phyloP scores from a whole-genome alignment of 2,797 vertebrate genomes.

The Dallia pectoralis region DNA sequence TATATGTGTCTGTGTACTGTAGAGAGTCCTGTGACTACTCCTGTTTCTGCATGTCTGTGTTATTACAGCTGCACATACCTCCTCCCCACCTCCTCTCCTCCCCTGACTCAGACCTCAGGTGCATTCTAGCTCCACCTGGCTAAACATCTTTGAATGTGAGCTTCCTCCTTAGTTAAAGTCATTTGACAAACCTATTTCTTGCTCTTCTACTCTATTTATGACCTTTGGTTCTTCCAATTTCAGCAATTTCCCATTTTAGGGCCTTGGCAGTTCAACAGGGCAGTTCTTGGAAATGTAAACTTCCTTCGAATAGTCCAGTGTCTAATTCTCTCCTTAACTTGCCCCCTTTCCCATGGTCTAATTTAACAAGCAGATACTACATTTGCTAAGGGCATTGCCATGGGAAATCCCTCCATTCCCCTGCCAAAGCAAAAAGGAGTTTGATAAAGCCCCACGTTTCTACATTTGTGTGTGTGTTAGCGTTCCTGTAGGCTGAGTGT shows the following conservation, averaged over 20 bases:
- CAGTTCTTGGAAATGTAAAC: neutral
- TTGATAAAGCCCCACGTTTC: constrained; percentile 15
- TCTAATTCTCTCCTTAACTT: constrained; percentile 50
- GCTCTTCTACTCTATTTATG: neutral
- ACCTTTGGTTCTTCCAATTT: neutral
- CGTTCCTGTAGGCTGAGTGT: constrained; percentile 28
- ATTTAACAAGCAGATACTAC: neutral
- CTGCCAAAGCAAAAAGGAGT: constrained; percentile 57
- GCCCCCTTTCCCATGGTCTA: constrained; percentile 16
- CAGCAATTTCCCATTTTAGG: neutral
- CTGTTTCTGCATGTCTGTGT: constrained; percentile 59
- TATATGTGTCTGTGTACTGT: constrained; percentile 25
- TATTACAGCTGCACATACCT: constrained; percentile 66
- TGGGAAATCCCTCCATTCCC: constrained; percentile 53
- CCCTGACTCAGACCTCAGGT: constrained; percentile 66
- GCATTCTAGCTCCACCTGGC: constrained; percentile 57
- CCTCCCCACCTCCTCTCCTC: constrained; percentile 39
- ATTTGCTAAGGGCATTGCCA: constrained; percentile 4
- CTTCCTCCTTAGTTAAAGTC: neutral
- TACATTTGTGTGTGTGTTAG: constrained; percentile 44
- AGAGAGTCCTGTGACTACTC: constrained; percentile 33
- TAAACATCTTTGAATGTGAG: constrained; percentile 21
- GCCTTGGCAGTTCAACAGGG: constrained; percentile 45
- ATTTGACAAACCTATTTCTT: neutral
- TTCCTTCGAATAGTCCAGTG: neutral